Evolutionary conservation across 1,140 invertebrate genomes (phyloP).

Genomic region (Globodera ellingtonae): DNA sequence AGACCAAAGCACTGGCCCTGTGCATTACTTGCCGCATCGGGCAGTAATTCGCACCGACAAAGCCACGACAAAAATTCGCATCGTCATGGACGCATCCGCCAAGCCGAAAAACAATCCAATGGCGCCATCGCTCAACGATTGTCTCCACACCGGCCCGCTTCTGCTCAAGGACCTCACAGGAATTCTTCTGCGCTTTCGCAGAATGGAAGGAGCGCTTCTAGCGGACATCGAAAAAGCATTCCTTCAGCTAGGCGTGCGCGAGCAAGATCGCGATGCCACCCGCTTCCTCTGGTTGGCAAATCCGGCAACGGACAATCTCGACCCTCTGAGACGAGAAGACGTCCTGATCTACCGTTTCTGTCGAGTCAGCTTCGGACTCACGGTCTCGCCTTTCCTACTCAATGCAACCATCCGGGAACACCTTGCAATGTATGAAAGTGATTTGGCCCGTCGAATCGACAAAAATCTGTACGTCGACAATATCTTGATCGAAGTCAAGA

Average conservation of each 20-base stretch:
- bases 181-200: not conserved
- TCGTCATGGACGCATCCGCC: not conserved
- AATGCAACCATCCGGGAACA: not conserved
- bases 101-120: not conserved
- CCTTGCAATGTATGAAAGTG: not conserved
- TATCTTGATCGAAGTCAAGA: not conserved
- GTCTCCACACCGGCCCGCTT: conserved; percentile 9
- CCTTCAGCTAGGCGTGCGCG: conserved; percentile 2
- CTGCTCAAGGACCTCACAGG: conserved; percentile 1
- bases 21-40: too few relatives aligned
- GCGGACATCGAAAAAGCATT: conserved; percentile 34
- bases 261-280: conserved; percentile 18
- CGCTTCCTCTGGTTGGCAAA: conserved; percentile 33
- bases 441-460: not conserved
- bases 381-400: not conserved
- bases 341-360: conserved; percentile 34
- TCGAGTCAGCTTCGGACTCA: conserved; percentile 10
- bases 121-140: conserved; percentile 9
- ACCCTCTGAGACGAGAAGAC: conserved; percentile 12
- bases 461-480: conserved; percentile 14
- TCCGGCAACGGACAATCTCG: not conserved
- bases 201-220: not conserved
- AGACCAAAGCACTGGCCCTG: too few relatives aligned
- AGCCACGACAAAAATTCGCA: not conserved
- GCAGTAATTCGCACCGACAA: too few relatives aligned